Base-by-base conservation (phyloP, 2,113 vertebrate genomes). In the Andinoacara biseriatus region DNA sequence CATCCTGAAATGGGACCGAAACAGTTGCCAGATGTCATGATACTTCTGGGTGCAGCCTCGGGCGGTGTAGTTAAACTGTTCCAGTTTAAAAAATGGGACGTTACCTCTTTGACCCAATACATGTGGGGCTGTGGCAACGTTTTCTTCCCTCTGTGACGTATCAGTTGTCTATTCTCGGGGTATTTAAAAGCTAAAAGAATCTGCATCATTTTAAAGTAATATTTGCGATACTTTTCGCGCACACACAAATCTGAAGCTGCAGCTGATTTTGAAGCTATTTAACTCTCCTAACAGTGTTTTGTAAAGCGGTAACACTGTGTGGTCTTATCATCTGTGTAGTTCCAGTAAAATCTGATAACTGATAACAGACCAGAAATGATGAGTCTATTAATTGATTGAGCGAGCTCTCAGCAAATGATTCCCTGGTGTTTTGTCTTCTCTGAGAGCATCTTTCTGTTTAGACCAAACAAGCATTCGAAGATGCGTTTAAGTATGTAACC, bases 41-140 rank as follows among this genome's bases (percentile, higher is more conserved):
- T 54, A 72, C 46, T 54, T 14, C 67, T 72, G 67, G 26, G 67
- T 72, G 18, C 67, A 2, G 67, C 67, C 67, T 72, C 0, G 0
- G 67, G 18, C 4, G 1, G 5, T 72, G 67, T 72, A 54, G 31
- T 72, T 54, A 72, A 72, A 54, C 67, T 72, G 67, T 54, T 72
- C 67, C 67, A 72, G 67, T 72, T 72, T 54, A 72, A 72, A 26
- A 26, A 72, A 72, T 72, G 67, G 67, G 46, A 72, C 10, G 26
- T 72, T 72, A 33, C 20, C 46, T 72, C 26, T 54, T 54, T 72
- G 46, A 72, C 46, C 46, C 26, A 54, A 17, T n/a, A 24, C 46
- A 54, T 72, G 46, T 72, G 67, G 46, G 46, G 54, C 26, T 9
- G 46, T 72, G 26, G 18, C 67, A 46, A n/a, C 46, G 3, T 33